A percentile compares a stretch with the other conserved stretches of the same genome.
Conservation (phyloP, 1,140 invertebrate genomes). For the Ericerus pela region DNA sequence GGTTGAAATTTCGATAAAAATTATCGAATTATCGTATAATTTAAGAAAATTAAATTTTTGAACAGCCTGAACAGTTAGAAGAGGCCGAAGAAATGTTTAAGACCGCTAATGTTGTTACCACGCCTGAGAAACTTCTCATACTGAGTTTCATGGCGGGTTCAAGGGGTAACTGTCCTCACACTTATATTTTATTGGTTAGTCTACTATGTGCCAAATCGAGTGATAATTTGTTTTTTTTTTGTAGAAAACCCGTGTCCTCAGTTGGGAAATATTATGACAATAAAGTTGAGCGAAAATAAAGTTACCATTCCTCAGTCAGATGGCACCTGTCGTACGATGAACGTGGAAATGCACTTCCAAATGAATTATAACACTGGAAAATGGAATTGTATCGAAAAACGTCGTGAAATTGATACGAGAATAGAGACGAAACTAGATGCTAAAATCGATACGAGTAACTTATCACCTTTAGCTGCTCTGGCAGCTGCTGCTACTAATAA, state of each 20-base stretch:
- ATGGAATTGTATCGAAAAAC: constrained; percentile 83
- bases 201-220: background rate
- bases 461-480: constrained; percentile 11
- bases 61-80: constrained; percentile 82
- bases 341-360: constrained; percentile 86
- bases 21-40: too few species aligned
- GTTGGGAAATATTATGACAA: constrained; percentile 80
- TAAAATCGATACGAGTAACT: background rate
- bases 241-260: constrained; percentile 87
- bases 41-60: too few species aligned
- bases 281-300: constrained; percentile 76
- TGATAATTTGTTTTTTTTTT: constrained; percentile 26
- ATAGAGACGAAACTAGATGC: background rate
- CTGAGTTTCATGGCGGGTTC: constrained; percentile 96
- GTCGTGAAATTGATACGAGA: constrained; percentile 30
- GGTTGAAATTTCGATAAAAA: too few species aligned
- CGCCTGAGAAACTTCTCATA: constrained; percentile 92
- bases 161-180: constrained; percentile 43
- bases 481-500: constrained; percentile 15
- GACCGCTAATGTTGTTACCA: constrained; percentile 84
- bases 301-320: constrained; percentile 63
- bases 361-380: constrained; percentile 93
- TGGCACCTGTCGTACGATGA: constrained; percentile 49
- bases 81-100: constrained; percentile 96
- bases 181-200: background rate